Evolutionary conservation across 2,797 vertebrate species (phyloP), one percentile per base, ranked within the genome.

Genomic region (Rousettus madagascariensis): DNA sequence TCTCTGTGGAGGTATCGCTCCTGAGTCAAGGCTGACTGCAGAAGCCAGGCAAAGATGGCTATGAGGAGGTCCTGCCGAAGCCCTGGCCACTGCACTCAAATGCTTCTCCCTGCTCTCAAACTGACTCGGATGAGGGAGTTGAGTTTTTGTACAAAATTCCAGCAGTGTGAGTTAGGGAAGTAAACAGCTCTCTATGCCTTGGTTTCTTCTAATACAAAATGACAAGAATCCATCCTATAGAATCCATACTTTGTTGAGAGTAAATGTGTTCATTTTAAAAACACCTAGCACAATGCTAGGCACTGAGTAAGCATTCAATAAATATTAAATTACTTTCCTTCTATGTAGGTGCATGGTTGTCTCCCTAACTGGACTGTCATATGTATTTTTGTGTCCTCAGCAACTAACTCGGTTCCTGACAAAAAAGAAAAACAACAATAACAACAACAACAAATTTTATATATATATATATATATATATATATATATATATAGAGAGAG

Each of bases 101-200:
- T 0, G 0, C 26, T 68, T 61, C 51, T 46, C 38, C 53, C 46
- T 22, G 20, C 46, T 51, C 2, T 33, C 30, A 59, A 16, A 69
- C 22, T 3, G 46, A 59, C 51, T 46, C 19, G 4, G 6, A 10
- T 1, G 0, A 15, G 4, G 49, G 28, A 19, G 63, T 63, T 55
- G 16, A 74, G n/a, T 22, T 90, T 86, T 86, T 61, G 55, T 74
- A 65, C 49, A 75, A 87, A 93, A 43, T 77, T 46, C n/a, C 82
- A 93, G 43, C 59, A 49, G 20, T 75, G 53, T 71, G 41, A 84
- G 12, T 43, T 92, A 93, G 28, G 63, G 13, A 74, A 65, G 20
- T 51, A 43, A 55, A 79, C 28, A 46, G 2, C 16, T 90, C 61
- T 30, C 28, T 19, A 17, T 49, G 26, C 33, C 12, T 79, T 57